Evolutionary conservation across 92 coral and sea anemone genomes (phyloP).

Genomic region (Palythoa grandiflora): DNA sequence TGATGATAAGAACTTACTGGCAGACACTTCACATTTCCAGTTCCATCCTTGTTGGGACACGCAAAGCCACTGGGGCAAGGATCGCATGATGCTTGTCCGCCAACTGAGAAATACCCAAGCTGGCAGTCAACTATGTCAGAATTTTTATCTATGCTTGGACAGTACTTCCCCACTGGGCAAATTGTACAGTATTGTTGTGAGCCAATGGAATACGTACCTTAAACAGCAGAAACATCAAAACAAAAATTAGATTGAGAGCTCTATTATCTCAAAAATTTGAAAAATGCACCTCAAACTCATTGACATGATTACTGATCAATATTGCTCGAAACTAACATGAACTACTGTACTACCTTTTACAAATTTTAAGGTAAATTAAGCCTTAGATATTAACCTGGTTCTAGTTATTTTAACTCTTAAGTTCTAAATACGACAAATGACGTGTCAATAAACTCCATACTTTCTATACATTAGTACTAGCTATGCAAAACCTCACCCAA

Average conservation of each 20-base stretch:
- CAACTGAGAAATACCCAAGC: constrained; percentile 80
- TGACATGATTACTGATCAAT: too few species aligned
- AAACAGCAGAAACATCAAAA: neutral
- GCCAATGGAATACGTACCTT: constrained; percentile 89
- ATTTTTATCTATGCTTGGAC: constrained; percentile 67
- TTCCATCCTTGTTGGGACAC: constrained; percentile 86
- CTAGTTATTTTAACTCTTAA: too few species aligned
- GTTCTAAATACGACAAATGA: too few species aligned
- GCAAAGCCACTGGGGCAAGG: constrained; percentile 90
- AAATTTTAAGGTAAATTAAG: too few species aligned
- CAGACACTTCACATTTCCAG: constrained; percentile 85
- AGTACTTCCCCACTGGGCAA: constrained; percentile 86
- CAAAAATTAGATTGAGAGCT: neutral
- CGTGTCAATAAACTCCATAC: too few species aligned
- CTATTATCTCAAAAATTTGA: neutral
- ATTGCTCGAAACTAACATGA: too few species aligned
- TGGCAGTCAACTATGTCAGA: constrained; percentile 61
- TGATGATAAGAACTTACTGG: constrained; percentile 68
- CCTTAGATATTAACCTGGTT: too few species aligned
- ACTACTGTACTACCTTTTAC: too few species aligned
- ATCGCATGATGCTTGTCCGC: constrained; percentile 78
- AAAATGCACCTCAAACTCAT: too few species aligned
- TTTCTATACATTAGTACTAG: too few species aligned
- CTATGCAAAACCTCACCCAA: too few species aligned
- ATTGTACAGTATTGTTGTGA: constrained; percentile 79